These are phyloP conservation scores for Epinephelus coioides DNA, from an alignment of 2,797 vertebrate genomes.

Conservation along the genomic window DNA sequence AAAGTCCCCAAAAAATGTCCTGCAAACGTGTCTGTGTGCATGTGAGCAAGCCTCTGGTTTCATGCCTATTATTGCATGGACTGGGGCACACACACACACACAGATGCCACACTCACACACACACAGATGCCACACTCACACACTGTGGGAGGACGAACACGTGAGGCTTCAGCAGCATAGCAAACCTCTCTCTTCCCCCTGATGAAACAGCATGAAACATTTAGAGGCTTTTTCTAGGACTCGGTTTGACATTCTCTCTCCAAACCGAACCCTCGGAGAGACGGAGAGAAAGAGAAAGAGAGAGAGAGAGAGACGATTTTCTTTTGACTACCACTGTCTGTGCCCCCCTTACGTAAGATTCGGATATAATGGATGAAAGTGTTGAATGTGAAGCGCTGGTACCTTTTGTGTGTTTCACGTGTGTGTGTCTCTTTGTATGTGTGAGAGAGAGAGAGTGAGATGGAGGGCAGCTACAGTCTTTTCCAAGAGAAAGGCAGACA, in stretches of 20 bases:
- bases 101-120: constrained; percentile 1
- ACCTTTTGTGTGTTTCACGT: constrained; percentile 17
- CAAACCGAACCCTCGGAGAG: constrained; percentile 38
- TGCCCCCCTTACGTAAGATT: constrained; percentile 50
- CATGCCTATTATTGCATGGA: constrained; percentile 18
- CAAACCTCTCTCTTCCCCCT: constrained; percentile 49
- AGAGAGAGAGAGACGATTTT: constrained; percentile 23
- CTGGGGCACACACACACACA: background rate
- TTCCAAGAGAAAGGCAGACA: constrained; percentile 11
- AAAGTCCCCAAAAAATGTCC: background rate
- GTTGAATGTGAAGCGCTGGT: constrained; percentile 45
- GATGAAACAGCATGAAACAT: constrained; percentile 79
- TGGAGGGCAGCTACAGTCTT: constrained; percentile 9
- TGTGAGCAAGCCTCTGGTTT: constrained; percentile 25
- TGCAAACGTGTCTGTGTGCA: constrained; percentile 17
- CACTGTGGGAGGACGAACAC: constrained; percentile 43
- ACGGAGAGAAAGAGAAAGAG: constrained; percentile 10
- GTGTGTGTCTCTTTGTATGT: constrained; percentile 3
- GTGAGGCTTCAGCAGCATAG: constrained; percentile 50
- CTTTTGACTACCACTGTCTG: constrained; percentile 43
- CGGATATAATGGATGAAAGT: constrained; percentile 49
- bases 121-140: background rate
- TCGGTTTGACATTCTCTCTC: constrained; percentile 58
- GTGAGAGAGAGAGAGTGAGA: constrained; percentile 16
- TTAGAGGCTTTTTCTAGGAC: constrained; percentile 74